These are phyloP conservation scores for Zoanthus sociatus DNA, from an alignment of 92 coral and sea anemone genomes.

Conservation along the genomic window DNA sequence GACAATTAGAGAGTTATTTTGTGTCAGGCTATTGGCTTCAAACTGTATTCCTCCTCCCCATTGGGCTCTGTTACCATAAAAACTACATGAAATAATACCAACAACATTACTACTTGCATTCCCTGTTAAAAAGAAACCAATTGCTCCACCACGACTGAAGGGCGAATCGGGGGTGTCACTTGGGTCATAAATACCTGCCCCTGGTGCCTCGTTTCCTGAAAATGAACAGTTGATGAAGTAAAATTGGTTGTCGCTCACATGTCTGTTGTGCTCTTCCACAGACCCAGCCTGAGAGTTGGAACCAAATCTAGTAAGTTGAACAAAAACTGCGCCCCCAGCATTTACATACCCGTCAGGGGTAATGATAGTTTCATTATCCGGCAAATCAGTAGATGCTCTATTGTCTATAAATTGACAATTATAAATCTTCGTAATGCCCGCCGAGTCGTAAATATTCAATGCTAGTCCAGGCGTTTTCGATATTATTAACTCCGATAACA, in stretches of 20 bases:
- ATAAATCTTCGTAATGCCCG: slow-evolving; percentile 50
- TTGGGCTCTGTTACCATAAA: slow-evolving; percentile 53
- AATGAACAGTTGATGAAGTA: slow-evolving; percentile 65
- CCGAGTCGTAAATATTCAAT: slow-evolving; percentile 53
- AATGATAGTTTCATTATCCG: slow-evolving; percentile 37
- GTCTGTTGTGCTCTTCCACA: slow-evolving; percentile 61
- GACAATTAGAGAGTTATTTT: slow-evolving; percentile 50
- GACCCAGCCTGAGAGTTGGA: slow-evolving; percentile 63
- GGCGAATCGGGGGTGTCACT: slow-evolving; percentile 37
- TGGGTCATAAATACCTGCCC: slow-evolving; percentile 24
- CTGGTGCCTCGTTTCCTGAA: slow-evolving; percentile 70
- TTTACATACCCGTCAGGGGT: slow-evolving; percentile 33
- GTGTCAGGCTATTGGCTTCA: slow-evolving; percentile 44
- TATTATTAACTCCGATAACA: slow-evolving; percentile 55
- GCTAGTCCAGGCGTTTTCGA: slow-evolving; percentile 68
- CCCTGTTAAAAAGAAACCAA: slow-evolving; percentile 49
- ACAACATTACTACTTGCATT: slow-evolving; percentile 53
- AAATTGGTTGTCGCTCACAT: slow-evolving; percentile 68
- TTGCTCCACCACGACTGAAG: slow-evolving; percentile 67
- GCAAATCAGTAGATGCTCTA: slow-evolving; percentile 34
- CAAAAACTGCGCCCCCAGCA: slow-evolving; percentile 74
- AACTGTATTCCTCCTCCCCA: slow-evolving; percentile 68
- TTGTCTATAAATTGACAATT: slow-evolving; percentile 50
- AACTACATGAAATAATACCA: slow-evolving; percentile 51
- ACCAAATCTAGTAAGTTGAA: slow-evolving; percentile 69